Base-by-base conservation (phyloP, 1,140 invertebrate species). In the Nymphalis io region DNA sequence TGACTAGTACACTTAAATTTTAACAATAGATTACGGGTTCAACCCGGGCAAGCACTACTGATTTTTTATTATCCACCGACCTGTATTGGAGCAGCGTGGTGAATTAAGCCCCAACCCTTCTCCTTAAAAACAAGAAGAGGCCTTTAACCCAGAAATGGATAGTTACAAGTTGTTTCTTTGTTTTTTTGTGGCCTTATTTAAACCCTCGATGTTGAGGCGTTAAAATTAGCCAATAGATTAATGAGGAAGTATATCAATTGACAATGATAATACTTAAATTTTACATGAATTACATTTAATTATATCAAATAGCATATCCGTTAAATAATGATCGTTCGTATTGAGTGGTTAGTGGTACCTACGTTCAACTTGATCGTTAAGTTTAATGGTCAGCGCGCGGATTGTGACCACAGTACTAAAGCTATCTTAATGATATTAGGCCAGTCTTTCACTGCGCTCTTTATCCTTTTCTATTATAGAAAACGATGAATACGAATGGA, bases 371-470 rank as follows among this genome's bases (percentile, higher is more conserved):
- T 60, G 55, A 73, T 72, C 72, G 70, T 82, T 78, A 79, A 78
- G 60, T 79, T 81, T 80, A 76, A 82, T 61, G 73, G 67, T 42
- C 69, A 64, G 44, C 42, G 62, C 64, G 20, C 61, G 60, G 61
- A 69, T 65, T 73, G 67, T 60, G 62, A 68, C 58, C 48, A 64
- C 67, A 20, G 48, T 48, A 61, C 33, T 65, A 70, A 73, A 64
- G 48, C 59, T 70, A 33, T 60, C 42, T 33, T 71, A 71, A 71
- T 65, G 57, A 53, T 65, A 71, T 60, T 59, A 65, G 69, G 62
- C 65, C 61, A 53, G 62, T 65, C 44, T 71, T 60, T 51, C 44
- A 57, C 38, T 67, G 42, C 55, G 40, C 27, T 42, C 58, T 53
- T 39, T 64, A 60, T 60, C 44, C 58, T 60, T 33, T 39, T 4